Evolutionary conservation across 2,113 vertebrate species (phyloP), one percentile per base, ranked within the genome.

Genomic region (Mohoua ochrocephala): DNA sequence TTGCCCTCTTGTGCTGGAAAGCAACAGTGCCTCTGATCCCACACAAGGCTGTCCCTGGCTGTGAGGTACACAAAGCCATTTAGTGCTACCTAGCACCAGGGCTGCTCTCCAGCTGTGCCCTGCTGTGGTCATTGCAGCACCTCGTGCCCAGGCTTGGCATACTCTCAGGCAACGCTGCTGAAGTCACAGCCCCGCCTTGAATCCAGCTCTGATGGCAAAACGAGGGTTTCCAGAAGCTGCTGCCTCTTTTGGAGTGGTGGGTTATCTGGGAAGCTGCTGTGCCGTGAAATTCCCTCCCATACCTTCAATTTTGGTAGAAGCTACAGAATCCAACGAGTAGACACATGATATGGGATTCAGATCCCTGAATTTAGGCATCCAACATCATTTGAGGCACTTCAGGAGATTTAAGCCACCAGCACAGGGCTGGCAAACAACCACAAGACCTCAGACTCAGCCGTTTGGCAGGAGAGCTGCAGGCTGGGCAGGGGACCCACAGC

Each of bases 121-220:
- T 52, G 42, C 59, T 84, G 64, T 2, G 21, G 56, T 42, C 71
- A 52, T 6, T 3, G 7, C 71, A 84, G 60, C 64, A 52, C 31
- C 73, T 82, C 1, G 0, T 74, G 45, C 56, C 69, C 0, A 0
- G 67, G 41, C 47, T 90, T 47, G 83, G 67, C 2, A 0, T 22
- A 37, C 0, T 4, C 57, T 50, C 54, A 44, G 28, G 54, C 44
- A 33, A 8, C 7, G 44, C 45, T 78, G 76, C 52, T 41, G 80
- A 50, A 73, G 28, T 70, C 54, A 35, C 8, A 59, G 60, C 41
- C 23, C 47, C 42, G 13, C 77, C 60, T 59, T 28, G 24, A 82
- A 64, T 68, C 37, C 50, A 10, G 42, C 22, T 28, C 73, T 26
- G 61, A 56, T 2, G 11, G 56, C 17, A 49, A 57, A 64, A 57